phyloP scores from a whole-genome alignment of 2,888 invertebrate species.

The Drosophila cognata region DNA sequence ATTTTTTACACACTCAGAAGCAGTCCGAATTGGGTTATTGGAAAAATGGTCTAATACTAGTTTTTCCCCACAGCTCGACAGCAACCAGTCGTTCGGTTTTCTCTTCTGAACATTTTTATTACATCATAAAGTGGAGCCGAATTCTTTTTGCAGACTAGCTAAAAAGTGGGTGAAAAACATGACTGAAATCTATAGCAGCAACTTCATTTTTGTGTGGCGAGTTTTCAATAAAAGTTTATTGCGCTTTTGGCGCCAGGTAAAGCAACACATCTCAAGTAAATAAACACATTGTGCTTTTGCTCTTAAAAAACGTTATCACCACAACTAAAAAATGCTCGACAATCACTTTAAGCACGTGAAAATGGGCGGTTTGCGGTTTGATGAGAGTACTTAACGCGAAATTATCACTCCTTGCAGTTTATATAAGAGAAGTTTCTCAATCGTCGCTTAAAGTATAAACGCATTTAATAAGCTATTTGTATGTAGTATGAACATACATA shows the following conservation, averaged over 20 bases:
- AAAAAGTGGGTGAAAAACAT: not conserved
- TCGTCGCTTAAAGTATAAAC: not conserved
- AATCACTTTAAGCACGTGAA: not conserved
- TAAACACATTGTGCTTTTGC: constrained; percentile 25
- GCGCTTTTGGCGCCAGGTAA: constrained; percentile 43
- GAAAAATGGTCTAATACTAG: not conserved
- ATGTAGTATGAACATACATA: not conserved
- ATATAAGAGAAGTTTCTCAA: not conserved
- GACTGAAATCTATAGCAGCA: constrained; percentile 26
- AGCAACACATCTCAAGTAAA: constrained; percentile 15
- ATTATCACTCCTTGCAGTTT: not conserved
- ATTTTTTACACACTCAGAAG: not conserved
- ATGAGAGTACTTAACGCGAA: not conserved
- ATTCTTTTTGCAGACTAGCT: constrained; percentile 18
- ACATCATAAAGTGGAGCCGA: constrained; percentile 47
- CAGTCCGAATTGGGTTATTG: not conserved
- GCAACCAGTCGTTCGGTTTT: not conserved
- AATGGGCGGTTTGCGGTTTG: not conserved
- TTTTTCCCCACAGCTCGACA: not conserved
- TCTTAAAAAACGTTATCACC: not conserved
- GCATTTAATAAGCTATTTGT: not conserved
- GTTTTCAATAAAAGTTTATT: constrained; percentile 54
- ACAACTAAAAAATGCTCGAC: not conserved
- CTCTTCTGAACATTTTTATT: constrained; percentile 44
- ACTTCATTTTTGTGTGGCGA: constrained; percentile 30